Conservation (phyloP, 1,140 invertebrate species). For the Aleiodes sp. region DNA sequence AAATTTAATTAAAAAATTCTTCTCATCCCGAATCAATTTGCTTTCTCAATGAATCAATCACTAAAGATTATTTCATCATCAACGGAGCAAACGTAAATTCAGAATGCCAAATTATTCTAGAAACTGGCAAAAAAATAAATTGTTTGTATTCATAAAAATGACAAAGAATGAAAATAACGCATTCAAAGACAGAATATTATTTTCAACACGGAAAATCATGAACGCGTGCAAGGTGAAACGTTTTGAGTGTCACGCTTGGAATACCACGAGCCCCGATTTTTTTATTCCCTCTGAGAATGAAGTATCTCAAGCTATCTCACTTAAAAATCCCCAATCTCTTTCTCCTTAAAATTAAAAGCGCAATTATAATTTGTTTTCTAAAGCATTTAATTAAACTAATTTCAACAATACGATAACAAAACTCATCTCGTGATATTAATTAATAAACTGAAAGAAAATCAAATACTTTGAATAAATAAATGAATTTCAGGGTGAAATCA, state of each 20-base stretch:
- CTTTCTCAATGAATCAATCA: too few species aligned
- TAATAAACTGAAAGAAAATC: background rate
- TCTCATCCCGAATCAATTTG: too few species aligned
- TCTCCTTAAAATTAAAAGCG: background rate
- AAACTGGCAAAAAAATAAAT: background rate
- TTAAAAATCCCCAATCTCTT: background rate
- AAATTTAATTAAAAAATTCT: too few species aligned
- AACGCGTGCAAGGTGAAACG: conserved; percentile 29
- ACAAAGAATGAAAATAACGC: background rate
- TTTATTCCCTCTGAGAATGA: conserved; percentile 21
- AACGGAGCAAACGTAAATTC: background rate
- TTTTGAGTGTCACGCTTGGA: conserved; percentile 26
- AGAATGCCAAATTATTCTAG: background rate
- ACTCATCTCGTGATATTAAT: background rate
- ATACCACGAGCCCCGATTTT: conserved; percentile 17
- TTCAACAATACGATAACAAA: background rate
- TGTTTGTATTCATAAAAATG: background rate
- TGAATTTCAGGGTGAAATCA: background rate
- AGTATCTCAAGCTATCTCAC: background rate
- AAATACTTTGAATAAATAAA: background rate
- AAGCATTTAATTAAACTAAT: background rate
- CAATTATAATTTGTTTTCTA: background rate
- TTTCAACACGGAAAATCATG: conserved; percentile 15
- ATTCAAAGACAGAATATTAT: conserved; percentile 9
- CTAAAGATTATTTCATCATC: too few species aligned